Evolutionary conservation across 2,797 vertebrate species (phyloP).

Genomic region (Limosa lapponica): DNA sequence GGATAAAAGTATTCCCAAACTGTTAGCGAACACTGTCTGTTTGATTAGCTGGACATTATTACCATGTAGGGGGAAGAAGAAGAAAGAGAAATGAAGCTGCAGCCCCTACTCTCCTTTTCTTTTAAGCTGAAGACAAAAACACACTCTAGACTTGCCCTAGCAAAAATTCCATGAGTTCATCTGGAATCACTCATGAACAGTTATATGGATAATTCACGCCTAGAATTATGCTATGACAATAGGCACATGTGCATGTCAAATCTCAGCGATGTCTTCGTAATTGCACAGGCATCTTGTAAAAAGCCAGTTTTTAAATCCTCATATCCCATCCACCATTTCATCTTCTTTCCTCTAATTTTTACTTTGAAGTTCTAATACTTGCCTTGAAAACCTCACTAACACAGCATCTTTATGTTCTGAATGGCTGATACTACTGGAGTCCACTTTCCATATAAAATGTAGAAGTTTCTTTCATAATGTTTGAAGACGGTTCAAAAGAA

Average conservation of each 20-base stretch:
- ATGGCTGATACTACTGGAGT: not conserved
- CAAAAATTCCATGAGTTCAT: not conserved
- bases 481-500: not conserved
- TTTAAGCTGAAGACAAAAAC: not conserved
- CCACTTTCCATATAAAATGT: not conserved
- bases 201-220: not conserved
- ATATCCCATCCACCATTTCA: not conserved
- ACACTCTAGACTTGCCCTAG: not conserved
- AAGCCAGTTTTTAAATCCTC: not conserved
- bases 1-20: not conserved
- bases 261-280: not conserved
- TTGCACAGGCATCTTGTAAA: not conserved
- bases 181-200: not conserved
- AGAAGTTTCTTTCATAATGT: not conserved
- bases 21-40: not conserved
- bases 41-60: not conserved
- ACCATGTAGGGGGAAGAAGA: not conserved
- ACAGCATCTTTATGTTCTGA: not conserved
- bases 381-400: not conserved
- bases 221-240: not conserved
- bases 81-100: not conserved
- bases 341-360: not conserved
- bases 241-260: not conserved
- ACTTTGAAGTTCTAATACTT: not conserved
- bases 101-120: not conserved